Conservation (phyloP, 2,888 invertebrate species). For the Dasysyrphus albostriatus region DNA sequence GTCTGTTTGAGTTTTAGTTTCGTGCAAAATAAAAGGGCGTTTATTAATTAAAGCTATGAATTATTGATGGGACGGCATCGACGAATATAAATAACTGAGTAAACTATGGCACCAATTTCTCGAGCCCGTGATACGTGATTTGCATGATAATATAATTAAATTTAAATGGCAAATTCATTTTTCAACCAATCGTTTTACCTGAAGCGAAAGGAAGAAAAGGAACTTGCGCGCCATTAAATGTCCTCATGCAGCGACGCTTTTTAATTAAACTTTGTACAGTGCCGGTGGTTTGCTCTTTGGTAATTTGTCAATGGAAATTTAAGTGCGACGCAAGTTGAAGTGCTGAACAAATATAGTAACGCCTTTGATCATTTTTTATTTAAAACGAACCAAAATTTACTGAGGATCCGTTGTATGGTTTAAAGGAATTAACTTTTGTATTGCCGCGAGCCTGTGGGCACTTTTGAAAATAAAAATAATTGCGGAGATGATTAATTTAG, state of each 20-base stretch:
- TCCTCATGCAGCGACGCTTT: neutral
- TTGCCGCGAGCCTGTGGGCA: neutral
- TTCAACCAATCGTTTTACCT: neutral
- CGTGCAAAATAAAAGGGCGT: slow-evolving; percentile 79
- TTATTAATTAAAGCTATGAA: slow-evolving; percentile 83
- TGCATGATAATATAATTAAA: slow-evolving; percentile 42
- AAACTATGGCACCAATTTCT: slow-evolving; percentile 50
- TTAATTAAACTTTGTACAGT: slow-evolving; percentile 4
- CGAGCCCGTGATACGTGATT: slow-evolving; percentile 29
- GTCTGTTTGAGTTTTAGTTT: slow-evolving; percentile 70
- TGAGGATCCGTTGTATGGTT: neutral
- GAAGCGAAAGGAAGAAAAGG: neutral
- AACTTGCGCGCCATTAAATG: neutral
- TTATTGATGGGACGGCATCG: slow-evolving; percentile 80
- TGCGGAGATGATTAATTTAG: slow-evolving; percentile 16
- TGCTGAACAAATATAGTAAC: slow-evolving; percentile 43
- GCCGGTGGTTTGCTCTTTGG: neutral
- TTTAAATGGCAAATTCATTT: slow-evolving; percentile 15
- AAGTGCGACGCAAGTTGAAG: slow-evolving; percentile 14
- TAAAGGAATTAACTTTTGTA: neutral
- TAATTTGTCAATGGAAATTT: slow-evolving; percentile 58
- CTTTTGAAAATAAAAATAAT: neutral
- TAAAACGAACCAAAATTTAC: neutral
- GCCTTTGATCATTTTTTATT: slow-evolving; percentile 29
- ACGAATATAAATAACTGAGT: slow-evolving; percentile 63